Base-by-base conservation (phyloP, 64 coral and sea anemone species). In the Hydrozoanthus tunicans region DNA sequence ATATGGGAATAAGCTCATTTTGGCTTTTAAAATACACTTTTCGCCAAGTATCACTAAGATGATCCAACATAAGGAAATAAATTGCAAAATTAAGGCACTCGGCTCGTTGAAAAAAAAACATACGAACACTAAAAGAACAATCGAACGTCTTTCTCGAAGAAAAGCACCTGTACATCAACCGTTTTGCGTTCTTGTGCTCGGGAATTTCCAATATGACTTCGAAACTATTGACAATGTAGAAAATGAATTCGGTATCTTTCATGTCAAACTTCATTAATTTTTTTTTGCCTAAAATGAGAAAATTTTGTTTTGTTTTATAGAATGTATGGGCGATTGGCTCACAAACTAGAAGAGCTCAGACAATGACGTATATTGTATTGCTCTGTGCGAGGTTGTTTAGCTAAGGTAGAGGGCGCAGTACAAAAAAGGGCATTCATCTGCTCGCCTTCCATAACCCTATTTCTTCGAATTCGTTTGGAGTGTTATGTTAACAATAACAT, bases 241-340 rank as follows among this genome's bases (percentile, higher is more conserved):
- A 27, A 59, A 59, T 7, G 17, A 5, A 23, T 15, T 85, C 64
- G 82, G 51, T 63, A 27, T 88, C 53, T 86, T 88, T 74, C 15
- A 81, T 81, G 79, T 81, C 13, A 10, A 75, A 61, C 14, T 9
- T 3, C 74, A 14, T 9, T 73, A 61, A 10, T 59, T 59, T 51
- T 56, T 56, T n/a, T 13, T 86, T 73, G 79, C 58, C 32, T 51
- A 13, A 9, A 73, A 59, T 88, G 14, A 59, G 24, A 60, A 75
- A 88, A 73, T 43, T 88, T 70, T 86, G 65, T 86, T 74, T 59
- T 73, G 9, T 4, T 88, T 75, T 74, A 73, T 56, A 75, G 68
- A 26, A 27, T 74, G 56, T 88, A 88, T 59, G 54, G 56, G 68
- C 54, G 56, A 88, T 88, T 43, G 23, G n/a, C 56, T 88, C 54